Evolutionary conservation across 2,888 invertebrate species (phyloP), one percentile per base, ranked within the genome.

Genomic region (Phortica magna): DNA sequence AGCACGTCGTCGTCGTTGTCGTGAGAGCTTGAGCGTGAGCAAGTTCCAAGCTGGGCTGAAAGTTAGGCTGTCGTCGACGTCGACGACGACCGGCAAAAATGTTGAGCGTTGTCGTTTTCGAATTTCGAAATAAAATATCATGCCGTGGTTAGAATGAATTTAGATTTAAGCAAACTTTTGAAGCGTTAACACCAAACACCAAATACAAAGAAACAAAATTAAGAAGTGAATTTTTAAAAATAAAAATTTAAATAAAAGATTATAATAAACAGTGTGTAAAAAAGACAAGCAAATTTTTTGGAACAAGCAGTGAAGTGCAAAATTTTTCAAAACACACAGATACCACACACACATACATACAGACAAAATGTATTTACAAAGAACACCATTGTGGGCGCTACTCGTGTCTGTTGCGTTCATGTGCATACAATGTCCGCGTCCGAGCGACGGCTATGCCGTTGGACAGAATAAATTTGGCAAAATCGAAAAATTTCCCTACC

Each of bases 401-500:
- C 43, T 14, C 5, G 7, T 48, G 10, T 48, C 9, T 48, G 48
- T 48, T 48, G 14, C 31, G 73, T 71, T 55, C 79, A 79, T 22
- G 61, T 17, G 17, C 61, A 61, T 19, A 17, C 31, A 17, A 19
- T 31, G 61, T 9, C 61, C 61, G 61, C 22, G 31, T 12, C 43
- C 67, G 7, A 79, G 76, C 39, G 14, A 73, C 0, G 82, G 87
- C 75, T 91, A 90, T 75, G 90, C 91, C 57, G 79, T 91, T 68
- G 91, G 91, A 9, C 89, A 90, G 68, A 83, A 87, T 10, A 91
- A 91, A 76, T 90, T 84, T 77, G 90, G 91, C 7, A 84, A 82
- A 19, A 89, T 90, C 1, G 90, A 90, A 78, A 89, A 87, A 75
- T 91, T 91, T 68, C 92, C 91, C 74, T 91, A 91, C 75, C 91